Conservation (phyloP, 2,888 invertebrate species). For the Nebria brevicollis region DNA sequence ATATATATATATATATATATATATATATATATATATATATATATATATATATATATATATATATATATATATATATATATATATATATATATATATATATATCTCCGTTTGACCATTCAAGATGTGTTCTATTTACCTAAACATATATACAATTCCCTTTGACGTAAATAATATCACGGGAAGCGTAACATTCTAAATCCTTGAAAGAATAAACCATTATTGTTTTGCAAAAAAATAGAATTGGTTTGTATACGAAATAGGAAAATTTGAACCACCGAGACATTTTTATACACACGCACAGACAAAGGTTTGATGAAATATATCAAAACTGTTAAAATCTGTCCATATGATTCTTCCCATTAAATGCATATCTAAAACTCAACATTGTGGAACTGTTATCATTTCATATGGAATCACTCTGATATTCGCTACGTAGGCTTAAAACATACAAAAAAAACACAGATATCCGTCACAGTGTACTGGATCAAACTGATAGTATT, state of each 20-base stretch:
- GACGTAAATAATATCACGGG: too few relatives aligned
- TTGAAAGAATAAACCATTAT: neutral
- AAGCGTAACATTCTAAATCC: too few relatives aligned
- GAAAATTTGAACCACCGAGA: slow-evolving; percentile 29
- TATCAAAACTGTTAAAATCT: slow-evolving; percentile 36
- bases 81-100: too few relatives aligned
- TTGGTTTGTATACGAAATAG: slow-evolving; percentile 6
- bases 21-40: too few relatives aligned
- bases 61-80: too few relatives aligned
- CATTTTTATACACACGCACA: slow-evolving; percentile 35
- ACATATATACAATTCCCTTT: too few relatives aligned
- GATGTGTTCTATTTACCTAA: too few relatives aligned
- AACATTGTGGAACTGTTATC: slow-evolving; percentile 36
- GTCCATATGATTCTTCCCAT: slow-evolving; percentile 38
- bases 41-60: too few relatives aligned
- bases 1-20: too few relatives aligned
- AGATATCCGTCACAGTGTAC: neutral
- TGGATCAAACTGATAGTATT: neutral
- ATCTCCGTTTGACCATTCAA: too few relatives aligned
- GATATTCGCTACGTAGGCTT: neutral
- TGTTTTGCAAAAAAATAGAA: slow-evolving; percentile 17
- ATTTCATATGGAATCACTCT: slow-evolving; percentile 24
- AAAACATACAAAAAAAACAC: neutral
- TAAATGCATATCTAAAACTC: slow-evolving; percentile 43
- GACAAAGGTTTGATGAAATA: slow-evolving; percentile 10